These are phyloP conservation scores for Zootoca vivipara DNA, from an alignment of 2,113 vertebrate genomes.

Conservation along the genomic window DNA sequence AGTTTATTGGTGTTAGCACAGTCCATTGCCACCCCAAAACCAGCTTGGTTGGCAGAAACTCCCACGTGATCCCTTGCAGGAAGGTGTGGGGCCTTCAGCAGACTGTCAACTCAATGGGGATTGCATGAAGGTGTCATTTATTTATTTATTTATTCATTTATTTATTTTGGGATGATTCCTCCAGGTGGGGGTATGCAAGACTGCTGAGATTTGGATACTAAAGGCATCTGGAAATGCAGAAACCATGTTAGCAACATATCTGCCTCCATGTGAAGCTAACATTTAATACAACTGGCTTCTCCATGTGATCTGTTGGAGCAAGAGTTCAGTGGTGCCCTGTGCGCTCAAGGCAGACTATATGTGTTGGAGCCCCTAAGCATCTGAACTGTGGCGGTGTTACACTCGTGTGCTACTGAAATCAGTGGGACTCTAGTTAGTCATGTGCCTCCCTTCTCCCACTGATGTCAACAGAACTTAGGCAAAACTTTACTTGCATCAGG, in stretches of 20 bases:
- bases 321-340: not conserved
- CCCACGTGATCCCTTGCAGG: not conserved
- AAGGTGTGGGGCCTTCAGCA: not conserved
- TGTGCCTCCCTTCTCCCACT: not conserved
- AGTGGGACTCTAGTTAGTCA: not conserved
- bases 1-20: not conserved
- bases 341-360: not conserved
- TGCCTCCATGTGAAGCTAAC: not conserved
- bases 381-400: not conserved
- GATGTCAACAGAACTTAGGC: not conserved
- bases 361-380: not conserved
- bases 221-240: not conserved
- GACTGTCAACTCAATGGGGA: not conserved
- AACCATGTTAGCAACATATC: not conserved
- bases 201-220: not conserved
- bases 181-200: not conserved
- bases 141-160: not conserved
- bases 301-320: not conserved
- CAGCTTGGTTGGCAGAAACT: not conserved
- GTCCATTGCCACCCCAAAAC: too few species aligned
- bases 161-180: not conserved
- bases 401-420: not conserved
- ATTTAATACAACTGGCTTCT: too few species aligned
- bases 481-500: not conserved
- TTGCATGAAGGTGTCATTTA: not conserved